Evolutionary conservation across 1,140 invertebrate genomes (phyloP), one percentile per base, ranked within the genome.

Genomic region (Druon quercuslanigerum): DNA sequence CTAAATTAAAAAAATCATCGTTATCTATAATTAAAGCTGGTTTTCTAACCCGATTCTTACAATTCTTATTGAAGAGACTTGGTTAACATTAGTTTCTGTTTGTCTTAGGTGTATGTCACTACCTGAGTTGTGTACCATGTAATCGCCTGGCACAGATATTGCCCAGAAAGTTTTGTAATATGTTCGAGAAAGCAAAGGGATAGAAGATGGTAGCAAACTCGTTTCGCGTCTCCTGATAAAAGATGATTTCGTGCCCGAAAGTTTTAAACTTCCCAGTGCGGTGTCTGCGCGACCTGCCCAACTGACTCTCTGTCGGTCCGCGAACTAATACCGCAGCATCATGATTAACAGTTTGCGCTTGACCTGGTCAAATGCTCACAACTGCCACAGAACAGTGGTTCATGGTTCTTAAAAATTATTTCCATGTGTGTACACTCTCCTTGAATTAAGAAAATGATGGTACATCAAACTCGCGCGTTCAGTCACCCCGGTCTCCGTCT

Each of bases 321-420:
- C 84, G 84, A 85, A 85, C 78, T 84, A 83, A 82, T 83, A 83
- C 78, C 79, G 76, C 72, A 77, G 54, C 57, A 76, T 79, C 74
- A 72, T 85, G 78, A 84, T 84, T 84, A 82, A 84, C 80, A 76
- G 82, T 73, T 78, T n/a, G 70, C 70, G 70, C 50, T 51, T 50
- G 57, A 50, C 46, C 70, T 71, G 70, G n/a, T n/a, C 46, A 20
- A 25, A 14, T 7, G 46, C 50, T 50, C 46, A 16, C 33, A 16
- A 71, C 70, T 14, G 70, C 51, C 8, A 71, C 17, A 71, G 40
- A 70, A 20, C 20, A 70, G 40, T 51, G 25, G 51, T 52, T n/a
- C 16, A 2, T 5, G 50, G n/a, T 52, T 19, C 12, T n/a, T 52
- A 73, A 73, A 33, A 2, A 33, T 33, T 33, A 25, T 25, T 33